Percentiles rank a stretch among this genome's conserved stretches.
These are phyloP conservation scores for Gobionotothen gibberifrons DNA, from an alignment of 2,797 vertebrate species.

Conservation along the genomic window DNA sequence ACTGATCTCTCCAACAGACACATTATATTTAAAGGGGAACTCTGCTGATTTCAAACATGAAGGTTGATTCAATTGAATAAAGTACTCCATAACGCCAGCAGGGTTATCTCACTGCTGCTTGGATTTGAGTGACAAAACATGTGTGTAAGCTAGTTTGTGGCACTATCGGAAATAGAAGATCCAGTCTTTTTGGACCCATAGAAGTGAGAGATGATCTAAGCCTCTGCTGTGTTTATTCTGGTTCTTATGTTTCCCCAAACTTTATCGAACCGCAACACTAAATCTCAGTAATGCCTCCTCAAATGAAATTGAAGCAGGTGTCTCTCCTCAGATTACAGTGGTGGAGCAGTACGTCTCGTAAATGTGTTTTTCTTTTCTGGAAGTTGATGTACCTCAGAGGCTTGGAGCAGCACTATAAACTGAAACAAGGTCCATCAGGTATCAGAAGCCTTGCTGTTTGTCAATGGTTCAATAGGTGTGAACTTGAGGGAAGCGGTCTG, in stretches of 20 bases:
- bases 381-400: slow-evolving; percentile 2
- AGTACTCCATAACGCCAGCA: too few relatives aligned
- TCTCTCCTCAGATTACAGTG: not conserved
- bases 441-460: not conserved
- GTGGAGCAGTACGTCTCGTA: not conserved
- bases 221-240: not conserved
- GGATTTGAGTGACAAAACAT: too few relatives aligned
- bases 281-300: not conserved
- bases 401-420: not conserved
- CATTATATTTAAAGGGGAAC: not conserved
- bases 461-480: not conserved
- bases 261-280: not conserved
- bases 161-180: not conserved
- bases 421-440: not conserved
- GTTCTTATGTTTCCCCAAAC: not conserved
- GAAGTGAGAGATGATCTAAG: not conserved
- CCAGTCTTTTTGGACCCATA: too few relatives aligned
- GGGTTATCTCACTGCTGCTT: too few relatives aligned
- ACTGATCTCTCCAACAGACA: not conserved
- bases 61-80: too few relatives aligned
- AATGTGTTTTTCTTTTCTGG: slow-evolving; percentile 5
- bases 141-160: too few relatives aligned
- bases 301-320: not conserved
- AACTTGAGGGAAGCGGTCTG: not conserved
- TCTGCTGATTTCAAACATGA: not conserved